Conservation (phyloP, 2,888 invertebrate genomes). For the Pyrrhosoma nymphula region DNA sequence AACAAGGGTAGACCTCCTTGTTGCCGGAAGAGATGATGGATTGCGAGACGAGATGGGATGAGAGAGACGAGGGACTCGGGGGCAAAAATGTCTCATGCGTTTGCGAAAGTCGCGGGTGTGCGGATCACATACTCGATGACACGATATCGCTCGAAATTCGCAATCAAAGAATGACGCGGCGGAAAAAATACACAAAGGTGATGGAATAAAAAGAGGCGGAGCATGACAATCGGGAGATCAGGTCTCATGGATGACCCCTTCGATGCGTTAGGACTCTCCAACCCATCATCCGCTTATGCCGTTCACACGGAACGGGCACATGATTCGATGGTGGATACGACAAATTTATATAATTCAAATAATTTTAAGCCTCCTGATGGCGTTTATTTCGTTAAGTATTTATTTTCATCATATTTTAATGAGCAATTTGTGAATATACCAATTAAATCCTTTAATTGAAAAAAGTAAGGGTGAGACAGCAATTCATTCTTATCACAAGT, state of each 20-base stretch:
- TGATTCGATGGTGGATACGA: too few relatives aligned
- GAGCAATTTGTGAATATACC: too few relatives aligned
- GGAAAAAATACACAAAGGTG: not conserved
- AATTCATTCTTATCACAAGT: too few relatives aligned
- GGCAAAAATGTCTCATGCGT: not conserved
- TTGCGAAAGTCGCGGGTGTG: not conserved
- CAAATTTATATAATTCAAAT: too few relatives aligned
- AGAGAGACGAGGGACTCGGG: not conserved
- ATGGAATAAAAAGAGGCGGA: not conserved
- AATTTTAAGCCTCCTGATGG: too few relatives aligned
- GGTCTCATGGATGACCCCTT: not conserved
- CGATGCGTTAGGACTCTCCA: not conserved
- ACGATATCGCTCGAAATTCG: not conserved
- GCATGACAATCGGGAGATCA: not conserved
- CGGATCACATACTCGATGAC: not conserved
- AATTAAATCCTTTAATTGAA: too few relatives aligned
- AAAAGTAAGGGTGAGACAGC: too few relatives aligned
- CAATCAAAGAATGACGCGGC: not conserved
- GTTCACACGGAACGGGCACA: too few relatives aligned
- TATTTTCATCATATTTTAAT: too few relatives aligned
- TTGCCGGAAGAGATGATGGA: slow-evolving; percentile 2
- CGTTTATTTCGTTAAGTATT: too few relatives aligned
- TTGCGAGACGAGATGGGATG: not conserved
- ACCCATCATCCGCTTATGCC: too few relatives aligned
- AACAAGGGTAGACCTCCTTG: not conserved